Evolutionary conservation across 92 coral and sea anemone species (phyloP).

Genomic region (Actinernus sp.): DNA sequence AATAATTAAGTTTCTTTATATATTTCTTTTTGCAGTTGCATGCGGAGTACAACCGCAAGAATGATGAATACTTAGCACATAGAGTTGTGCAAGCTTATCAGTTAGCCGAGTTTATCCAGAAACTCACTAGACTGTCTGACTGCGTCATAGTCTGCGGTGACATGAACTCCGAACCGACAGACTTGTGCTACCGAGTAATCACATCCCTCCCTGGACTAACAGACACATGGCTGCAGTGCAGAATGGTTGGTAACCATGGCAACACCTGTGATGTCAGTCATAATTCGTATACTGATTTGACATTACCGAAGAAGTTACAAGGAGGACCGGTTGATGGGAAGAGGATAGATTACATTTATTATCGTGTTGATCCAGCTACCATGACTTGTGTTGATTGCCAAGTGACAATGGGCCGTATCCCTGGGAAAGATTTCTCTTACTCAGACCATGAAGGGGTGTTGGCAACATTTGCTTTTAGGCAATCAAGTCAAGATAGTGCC

Average conservation of each 20-base stretch:
- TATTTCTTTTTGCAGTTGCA: conserved; percentile 61
- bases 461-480: conserved; percentile 66
- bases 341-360: conserved; percentile 91
- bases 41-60: conserved; percentile 82
- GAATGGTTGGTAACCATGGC: conserved; percentile 71
- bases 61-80: conserved; percentile 74
- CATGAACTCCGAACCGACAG: conserved; percentile 88
- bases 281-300: conserved; percentile 60
- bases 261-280: conserved; percentile 90
- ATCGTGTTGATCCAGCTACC: conserved; percentile 48
- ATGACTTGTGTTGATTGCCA: conserved; percentile 64
- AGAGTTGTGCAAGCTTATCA: conserved; percentile 91
- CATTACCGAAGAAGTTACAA: conserved; percentile 15
- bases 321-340: conserved; percentile 88
- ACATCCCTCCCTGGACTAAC: conserved; percentile 73
- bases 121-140: conserved; percentile 80
- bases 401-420: conserved; percentile 89
- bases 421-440: conserved; percentile 79
- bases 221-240: conserved; percentile 79
- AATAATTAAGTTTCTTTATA: background rate
- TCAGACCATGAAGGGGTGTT: conserved; percentile 92
- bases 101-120: conserved; percentile 82
- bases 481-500: background rate
- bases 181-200: conserved; percentile 81
- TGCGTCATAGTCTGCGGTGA: conserved; percentile 92